Evolutionary conservation across 2,113 vertebrate species (phyloP).

Genomic region (Otolemur garnettii): DNA sequence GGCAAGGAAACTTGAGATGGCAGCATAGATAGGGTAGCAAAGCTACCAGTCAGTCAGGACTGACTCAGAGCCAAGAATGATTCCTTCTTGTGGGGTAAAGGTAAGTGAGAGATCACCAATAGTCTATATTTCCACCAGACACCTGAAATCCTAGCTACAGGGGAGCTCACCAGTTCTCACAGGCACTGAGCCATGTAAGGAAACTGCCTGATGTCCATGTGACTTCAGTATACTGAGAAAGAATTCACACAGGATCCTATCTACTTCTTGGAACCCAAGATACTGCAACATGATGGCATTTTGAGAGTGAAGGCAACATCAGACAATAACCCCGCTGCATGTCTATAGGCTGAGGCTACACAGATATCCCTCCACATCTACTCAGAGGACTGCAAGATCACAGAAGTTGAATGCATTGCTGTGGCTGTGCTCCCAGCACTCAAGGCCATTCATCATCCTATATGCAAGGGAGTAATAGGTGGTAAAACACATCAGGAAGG

Average conservation of each 20-base stretch:
- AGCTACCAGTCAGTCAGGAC: background rate
- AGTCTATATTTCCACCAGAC: background rate
- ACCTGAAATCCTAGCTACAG: background rate
- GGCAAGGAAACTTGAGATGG: background rate
- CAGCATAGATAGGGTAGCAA: background rate
- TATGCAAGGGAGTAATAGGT: background rate
- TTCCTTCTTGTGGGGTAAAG: background rate
- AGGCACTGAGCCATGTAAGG: background rate
- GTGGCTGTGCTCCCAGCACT: background rate
- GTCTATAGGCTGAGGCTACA: background rate
- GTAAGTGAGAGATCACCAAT: background rate
- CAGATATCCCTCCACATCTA: background rate
- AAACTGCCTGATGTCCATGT: background rate
- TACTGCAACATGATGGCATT: background rate
- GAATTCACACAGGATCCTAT: background rate
- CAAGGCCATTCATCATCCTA: background rate
- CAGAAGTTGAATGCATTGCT: background rate
- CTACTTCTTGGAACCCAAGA: background rate
- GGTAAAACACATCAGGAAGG: background rate
- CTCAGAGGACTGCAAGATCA: background rate
- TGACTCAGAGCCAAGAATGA: background rate
- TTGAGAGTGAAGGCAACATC: background rate
- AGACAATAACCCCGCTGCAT: background rate
- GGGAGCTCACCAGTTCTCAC: background rate
- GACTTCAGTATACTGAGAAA: background rate